Evolutionary conservation across 2,113 vertebrate species (phyloP).

Genomic region (Kobus ellipsiprymnus): DNA sequence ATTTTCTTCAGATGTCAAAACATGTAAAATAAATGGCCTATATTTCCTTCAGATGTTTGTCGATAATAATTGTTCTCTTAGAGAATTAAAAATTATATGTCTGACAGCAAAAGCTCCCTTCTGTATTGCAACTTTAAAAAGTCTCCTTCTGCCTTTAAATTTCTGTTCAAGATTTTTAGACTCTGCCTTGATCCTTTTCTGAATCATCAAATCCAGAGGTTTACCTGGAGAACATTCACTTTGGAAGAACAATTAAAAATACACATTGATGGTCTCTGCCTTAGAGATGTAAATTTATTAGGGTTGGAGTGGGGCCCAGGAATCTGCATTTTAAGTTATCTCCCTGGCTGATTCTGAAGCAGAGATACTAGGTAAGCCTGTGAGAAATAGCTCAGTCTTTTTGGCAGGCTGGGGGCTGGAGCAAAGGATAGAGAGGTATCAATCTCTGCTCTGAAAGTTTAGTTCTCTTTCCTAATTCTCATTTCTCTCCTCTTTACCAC

Average conservation of each 20-base stretch:
- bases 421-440: not conserved
- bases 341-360: not conserved
- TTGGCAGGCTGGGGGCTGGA: not conserved
- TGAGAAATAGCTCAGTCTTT: not conserved
- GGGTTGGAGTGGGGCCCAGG: not conserved
- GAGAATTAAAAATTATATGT: not conserved
- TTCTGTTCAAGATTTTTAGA: not conserved
- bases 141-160: not conserved
- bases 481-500: not conserved
- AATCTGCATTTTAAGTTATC: not conserved
- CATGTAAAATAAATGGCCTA: constrained; percentile 42
- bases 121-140: not conserved
- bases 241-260: not conserved
- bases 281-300: not conserved
- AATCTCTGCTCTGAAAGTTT: not conserved
- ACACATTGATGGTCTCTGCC: not conserved
- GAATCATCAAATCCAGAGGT: not conserved
- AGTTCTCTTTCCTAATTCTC: not conserved
- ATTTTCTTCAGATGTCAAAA: constrained; percentile 53
- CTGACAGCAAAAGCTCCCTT: not conserved
- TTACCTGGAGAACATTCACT: not conserved
- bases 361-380: not conserved
- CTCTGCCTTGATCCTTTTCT: not conserved
- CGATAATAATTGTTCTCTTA: not conserved
- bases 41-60: constrained; percentile 24